Base-by-base conservation (phyloP, 2,797 vertebrate species). In the Apogon talboti region DNA sequence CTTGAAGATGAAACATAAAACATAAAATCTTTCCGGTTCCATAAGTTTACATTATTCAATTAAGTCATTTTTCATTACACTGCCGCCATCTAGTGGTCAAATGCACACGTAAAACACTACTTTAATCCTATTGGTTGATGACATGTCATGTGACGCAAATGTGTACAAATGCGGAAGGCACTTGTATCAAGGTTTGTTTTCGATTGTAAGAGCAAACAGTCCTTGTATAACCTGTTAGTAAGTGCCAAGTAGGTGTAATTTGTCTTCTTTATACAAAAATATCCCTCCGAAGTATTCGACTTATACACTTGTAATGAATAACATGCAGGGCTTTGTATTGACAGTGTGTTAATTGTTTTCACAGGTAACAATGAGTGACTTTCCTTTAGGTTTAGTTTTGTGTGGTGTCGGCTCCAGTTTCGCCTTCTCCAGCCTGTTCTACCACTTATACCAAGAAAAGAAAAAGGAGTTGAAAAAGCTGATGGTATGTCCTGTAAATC, bases 351-450 rank as follows among this genome's bases (percentile, higher is more conserved):
- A n/a, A 8, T 67, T 38, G 21, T 18, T 18, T 2, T 65, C 33
- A 12, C 12, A 67, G 66, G 12, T 14, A 42, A 66, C 7, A 93
- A 28, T 94, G 93, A 49, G 83, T 19, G 92, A 92, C 61, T 47
- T 72, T 21, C 19, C 75, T 19, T 4, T 87, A 2, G 87, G 69
- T 2, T 54, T 91, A 76, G 76, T 92, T 30, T 3, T 87, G 53
- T 53, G 92, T 7, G 91, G 90, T n/a, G 59, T 74, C 7, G 91
- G 91, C 0, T 89, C 91, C 58, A 92, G 90, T 37, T 88, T 93
- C 9, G 90, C 84, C 0, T 89, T 89, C 49, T 92, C 93, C 3
- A 77, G 85, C 3, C 55, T 94, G 1, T 94, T 93, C 64, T 92
- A 93, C 69, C 75, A 82, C 24, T 69, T 94, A 19, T 88, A 90